These are phyloP conservation scores for Ramphastos sulfuratus DNA, from an alignment of 2,113 vertebrate species.

Conservation along the genomic window DNA sequence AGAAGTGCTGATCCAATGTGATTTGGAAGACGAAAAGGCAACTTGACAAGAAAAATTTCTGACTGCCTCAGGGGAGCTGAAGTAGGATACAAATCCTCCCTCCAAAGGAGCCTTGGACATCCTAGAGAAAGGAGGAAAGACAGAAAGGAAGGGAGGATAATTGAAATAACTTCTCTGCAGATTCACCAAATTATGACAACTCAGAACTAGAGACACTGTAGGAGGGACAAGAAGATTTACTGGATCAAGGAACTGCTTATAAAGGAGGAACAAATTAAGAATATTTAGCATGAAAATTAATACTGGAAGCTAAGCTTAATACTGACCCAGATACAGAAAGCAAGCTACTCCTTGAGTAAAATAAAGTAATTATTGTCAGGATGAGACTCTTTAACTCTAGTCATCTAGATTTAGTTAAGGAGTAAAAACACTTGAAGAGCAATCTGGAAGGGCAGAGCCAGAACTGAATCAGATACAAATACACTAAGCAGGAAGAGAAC, in stretches of 20 bases:
- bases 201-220: conserved; percentile 21
- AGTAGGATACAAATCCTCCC: neutral
- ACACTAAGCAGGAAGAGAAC: neutral
- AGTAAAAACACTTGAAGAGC: neutral
- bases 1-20: conserved; percentile 30
- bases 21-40: conserved; percentile 21
- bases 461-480: neutral
- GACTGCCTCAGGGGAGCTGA: conserved; percentile 1
- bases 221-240: conserved; percentile 55
- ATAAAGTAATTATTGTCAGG: neutral
- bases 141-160: conserved; percentile 19
- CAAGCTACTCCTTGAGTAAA: conserved; percentile 39
- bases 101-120: neutral
- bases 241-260: conserved; percentile 31
- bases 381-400: neutral
- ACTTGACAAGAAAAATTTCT: conserved; percentile 45
- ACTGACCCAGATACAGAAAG: conserved; percentile 34
- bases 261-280: conserved; percentile 54
- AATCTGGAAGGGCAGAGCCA: neutral
- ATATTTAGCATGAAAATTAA: conserved; percentile 50
- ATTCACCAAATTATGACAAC: conserved; percentile 51
- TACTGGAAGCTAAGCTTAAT: conserved; percentile 48
- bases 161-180: conserved; percentile 40
- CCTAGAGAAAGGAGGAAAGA: neutral
- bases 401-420: neutral